These are phyloP conservation scores for Chymomyza fuscimana DNA, from an alignment of 2,888 invertebrate species.

Conservation along the genomic window DNA sequence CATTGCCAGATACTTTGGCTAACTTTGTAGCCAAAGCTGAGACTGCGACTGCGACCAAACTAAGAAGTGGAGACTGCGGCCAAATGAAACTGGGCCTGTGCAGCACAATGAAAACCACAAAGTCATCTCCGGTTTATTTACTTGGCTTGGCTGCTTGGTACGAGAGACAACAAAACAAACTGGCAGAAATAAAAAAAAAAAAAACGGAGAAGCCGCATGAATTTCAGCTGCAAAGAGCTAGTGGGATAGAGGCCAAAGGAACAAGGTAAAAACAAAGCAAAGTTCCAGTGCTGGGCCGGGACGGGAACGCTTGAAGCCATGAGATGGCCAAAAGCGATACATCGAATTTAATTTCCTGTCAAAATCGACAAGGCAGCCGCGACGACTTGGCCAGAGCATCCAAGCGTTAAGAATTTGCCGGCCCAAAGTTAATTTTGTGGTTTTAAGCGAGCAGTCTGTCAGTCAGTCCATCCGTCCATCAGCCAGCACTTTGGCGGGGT, in stretches of 20 bases:
- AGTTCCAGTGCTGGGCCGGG: neutral
- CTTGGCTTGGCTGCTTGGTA: conserved; percentile 42
- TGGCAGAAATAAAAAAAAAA: conserved; percentile 7
- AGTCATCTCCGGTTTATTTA: conserved; percentile 77
- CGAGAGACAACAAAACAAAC: conserved; percentile 16
- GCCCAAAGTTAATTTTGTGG: conserved; percentile 71
- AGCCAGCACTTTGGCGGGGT: neutral
- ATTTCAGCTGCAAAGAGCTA: conserved; percentile 54
- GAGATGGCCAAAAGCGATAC: conserved; percentile 48
- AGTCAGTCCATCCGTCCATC: neutral
- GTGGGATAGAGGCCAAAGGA: conserved; percentile 5
- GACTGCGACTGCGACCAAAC: neutral
- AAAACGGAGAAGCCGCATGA: conserved; percentile 63
- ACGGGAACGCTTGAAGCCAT: neutral
- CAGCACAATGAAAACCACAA: conserved; percentile 70
- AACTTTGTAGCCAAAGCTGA: neutral
- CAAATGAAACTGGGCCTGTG: conserved; percentile 18
- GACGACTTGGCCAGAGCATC: conserved; percentile 38
- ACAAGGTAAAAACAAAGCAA: conserved; percentile 6
- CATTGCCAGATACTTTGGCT: conserved; percentile 14
- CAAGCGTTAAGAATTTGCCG: conserved; percentile 61
- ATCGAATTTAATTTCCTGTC: conserved; percentile 77
- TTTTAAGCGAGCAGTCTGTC: conserved; percentile 42
- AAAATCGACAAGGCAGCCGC: conserved; percentile 62
- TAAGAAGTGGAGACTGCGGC: neutral